phyloP scores from a whole-genome alignment of 64 coral and sea anemone species.

The Montipora sp. region DNA sequence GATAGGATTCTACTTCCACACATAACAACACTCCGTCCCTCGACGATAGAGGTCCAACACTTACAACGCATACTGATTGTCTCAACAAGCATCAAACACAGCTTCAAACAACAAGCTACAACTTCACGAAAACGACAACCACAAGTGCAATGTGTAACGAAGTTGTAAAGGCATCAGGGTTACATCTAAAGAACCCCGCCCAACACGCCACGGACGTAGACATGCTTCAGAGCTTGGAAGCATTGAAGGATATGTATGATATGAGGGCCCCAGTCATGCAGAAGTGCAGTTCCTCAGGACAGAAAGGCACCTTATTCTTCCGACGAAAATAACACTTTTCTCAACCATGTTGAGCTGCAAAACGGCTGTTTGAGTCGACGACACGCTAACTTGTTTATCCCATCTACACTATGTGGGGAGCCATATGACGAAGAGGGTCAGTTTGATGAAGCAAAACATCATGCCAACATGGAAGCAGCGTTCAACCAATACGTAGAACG shows the following conservation, averaged over 20 bases:
- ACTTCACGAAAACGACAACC: slow-evolving; percentile 56
- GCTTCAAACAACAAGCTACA: slow-evolving; percentile 68
- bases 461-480: slow-evolving; percentile 27
- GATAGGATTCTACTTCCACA: slow-evolving; percentile 62
- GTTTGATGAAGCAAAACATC: slow-evolving; percentile 36
- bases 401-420: slow-evolving; percentile 35
- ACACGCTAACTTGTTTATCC: slow-evolving; percentile 44
- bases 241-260: not conserved
- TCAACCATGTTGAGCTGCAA: slow-evolving; percentile 48
- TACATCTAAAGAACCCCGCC: slow-evolving; percentile 60
- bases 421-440: slow-evolving; percentile 12
- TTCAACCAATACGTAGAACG: slow-evolving; percentile 37
- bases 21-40: slow-evolving; percentile 38
- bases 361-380: slow-evolving; percentile 44
- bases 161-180: slow-evolving; percentile 56
- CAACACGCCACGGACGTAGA: slow-evolving; percentile 47
- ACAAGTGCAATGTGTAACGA: slow-evolving; percentile 55
- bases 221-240: slow-evolving; percentile 34
- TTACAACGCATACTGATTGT: slow-evolving; percentile 68
- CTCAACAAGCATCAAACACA: slow-evolving; percentile 62
- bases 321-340: slow-evolving; percentile 61
- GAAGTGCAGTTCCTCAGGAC: slow-evolving; percentile 59
- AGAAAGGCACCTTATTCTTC: not conserved
- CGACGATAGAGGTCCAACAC: slow-evolving; percentile 1
- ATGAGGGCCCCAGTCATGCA: slow-evolving; percentile 35